Evolutionary conservation across 2,113 vertebrate species (phyloP), one percentile per base, ranked within the genome.

Genomic region (Daphoenositta chrysoptera): DNA sequence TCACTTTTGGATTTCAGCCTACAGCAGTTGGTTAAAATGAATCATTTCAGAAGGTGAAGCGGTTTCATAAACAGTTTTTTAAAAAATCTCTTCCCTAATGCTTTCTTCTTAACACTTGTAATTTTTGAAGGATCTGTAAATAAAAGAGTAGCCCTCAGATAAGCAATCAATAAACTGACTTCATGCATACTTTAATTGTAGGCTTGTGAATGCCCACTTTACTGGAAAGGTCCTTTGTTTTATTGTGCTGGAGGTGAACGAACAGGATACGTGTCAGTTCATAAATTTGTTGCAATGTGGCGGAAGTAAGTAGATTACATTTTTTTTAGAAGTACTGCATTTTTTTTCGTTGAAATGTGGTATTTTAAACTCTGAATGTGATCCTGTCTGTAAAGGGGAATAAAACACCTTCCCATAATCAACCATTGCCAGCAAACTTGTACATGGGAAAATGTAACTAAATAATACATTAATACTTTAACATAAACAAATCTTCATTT

Each of bases 271-370:
- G 98, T 99, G 91, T 99, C 99, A 1, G 99, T 99, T 64, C 99
- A 99, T 98, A 99, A 99, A 98, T 99, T 99, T 71, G 96, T 99
- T 91, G 99, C 99, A 77, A 99, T 99, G 98, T 99, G 99, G 99
- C 97, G 99, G 95, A 99, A 99, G 99, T 99, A 98, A 99, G 99
- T 98, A 40, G 57, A 30, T 71, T 35, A 50, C 35, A 21, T 75
- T 93, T 54, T 54, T 61, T 83, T 86, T 77, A n/a, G 28, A 94
- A 86, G 28, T 57, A 30, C 20, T 69, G 27, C 30, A 7, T 33
- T 82, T 68, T 84, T 60, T 84, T 72, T 68, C 35, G 58, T 66
- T 92, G 33, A 90, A 91, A 85, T 44, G 50, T 66, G 56, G 6
- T 93, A 77, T 73, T 93, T 91, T 64, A 85, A 86, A 30, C 51